These are phyloP conservation scores for Ranitomeya imitator DNA, from an alignment of 2,113 vertebrate species.

Conservation along the genomic window DNA sequence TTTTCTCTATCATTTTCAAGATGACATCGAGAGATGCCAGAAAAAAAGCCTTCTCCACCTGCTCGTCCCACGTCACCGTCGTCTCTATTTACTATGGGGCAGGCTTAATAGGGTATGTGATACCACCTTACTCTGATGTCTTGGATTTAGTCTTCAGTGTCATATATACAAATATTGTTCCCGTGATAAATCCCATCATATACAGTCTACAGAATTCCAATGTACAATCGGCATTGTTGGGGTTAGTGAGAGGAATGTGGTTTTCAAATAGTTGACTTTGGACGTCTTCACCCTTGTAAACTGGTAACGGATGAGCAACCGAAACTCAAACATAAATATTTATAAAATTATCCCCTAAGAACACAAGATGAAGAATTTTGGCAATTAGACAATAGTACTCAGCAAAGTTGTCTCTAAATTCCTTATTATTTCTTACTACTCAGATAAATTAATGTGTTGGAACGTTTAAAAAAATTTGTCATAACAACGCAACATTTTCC, in stretches of 20 bases:
- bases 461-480: too few species aligned
- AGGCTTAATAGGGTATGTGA: neutral
- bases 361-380: too few species aligned
- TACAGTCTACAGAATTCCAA: too few species aligned
- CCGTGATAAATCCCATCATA: neutral
- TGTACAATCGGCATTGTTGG: neutral
- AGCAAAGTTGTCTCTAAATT: too few species aligned
- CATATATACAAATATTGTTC: neutral
- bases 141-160: neutral
- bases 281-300: neutral
- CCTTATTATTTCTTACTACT: too few species aligned
- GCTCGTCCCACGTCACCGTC: neutral
- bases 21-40: constrained; percentile 55
- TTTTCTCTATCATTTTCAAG: constrained; percentile 31
- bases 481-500: too few species aligned
- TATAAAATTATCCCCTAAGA: too few species aligned
- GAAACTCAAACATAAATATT: neutral
- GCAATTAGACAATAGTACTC: too few species aligned
- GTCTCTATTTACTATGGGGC: neutral
- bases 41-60: constrained; percentile 4
- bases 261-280: neutral
- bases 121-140: neutral
- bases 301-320: neutral
- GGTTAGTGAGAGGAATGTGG: neutral
- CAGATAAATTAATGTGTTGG: too few species aligned